Base-by-base conservation (phyloP, 2,113 vertebrate species). In the Bombycilla garrulus region DNA sequence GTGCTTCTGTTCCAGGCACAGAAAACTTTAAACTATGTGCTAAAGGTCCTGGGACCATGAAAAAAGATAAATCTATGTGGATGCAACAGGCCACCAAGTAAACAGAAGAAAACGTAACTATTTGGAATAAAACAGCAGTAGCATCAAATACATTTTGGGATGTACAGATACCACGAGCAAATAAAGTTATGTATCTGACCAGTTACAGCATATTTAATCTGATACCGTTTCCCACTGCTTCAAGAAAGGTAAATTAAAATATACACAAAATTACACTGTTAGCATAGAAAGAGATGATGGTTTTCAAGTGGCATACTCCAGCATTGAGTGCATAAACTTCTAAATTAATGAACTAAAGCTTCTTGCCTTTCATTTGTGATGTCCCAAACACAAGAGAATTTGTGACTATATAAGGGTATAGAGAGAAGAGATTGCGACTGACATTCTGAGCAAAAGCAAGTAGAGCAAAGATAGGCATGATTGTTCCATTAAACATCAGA, bases 401-500 rank as follows among this genome's bases (percentile, higher is more conserved):
- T 95, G 33, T 96, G 90, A 90, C 95, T 92, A 96, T 95, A 96
- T 96, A 97, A 90, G 96, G 85, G 10, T 74, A 60, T 48, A 67
- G 9, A 83, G 94, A 92, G 85, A 92, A 86, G 47, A 88, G 79
- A 83, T 33, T 67, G 85, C 25, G 38, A 92, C 56, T 70, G 74
- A 82, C 51, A 14, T 88, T 94, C 86, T 92, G 51, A 54, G 25
- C 79, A 90, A 88, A 94, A 92, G 44, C 87, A 97, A 95, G 92
- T 71, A 93, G 47, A 96, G 79, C 62, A 83, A 79, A 94, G 95
- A 94, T 26, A 94, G 79, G 64, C 92, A 86, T 15, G 45, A 71
- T 73, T 62, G 60, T 90, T 96, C 85, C 64, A 88, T 86, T 60
- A 94, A 95, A 88, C 81, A 87, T 31, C n/a, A 61, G 83, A 56